Conservation (phyloP, 2,113 vertebrate genomes). For the Sterna hirundo region DNA sequence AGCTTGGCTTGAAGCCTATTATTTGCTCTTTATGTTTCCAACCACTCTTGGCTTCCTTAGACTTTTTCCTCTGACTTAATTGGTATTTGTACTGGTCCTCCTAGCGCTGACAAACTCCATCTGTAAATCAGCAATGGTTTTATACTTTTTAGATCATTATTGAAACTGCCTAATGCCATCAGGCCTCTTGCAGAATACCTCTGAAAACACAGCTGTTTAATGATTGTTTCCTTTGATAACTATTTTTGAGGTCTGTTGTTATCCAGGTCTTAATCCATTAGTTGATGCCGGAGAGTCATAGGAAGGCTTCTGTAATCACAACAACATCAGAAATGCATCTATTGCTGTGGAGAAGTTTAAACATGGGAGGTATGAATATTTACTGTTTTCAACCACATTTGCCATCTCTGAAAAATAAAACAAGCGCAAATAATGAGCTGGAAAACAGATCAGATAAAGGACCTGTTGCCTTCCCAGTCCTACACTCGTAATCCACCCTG, state of each 20-base stretch:
- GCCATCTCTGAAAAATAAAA: background rate
- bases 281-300: background rate
- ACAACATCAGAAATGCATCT: background rate
- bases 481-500: background rate
- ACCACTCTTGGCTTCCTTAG: constrained; percentile 45
- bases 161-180: constrained; percentile 15
- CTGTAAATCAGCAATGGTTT: constrained; percentile 45
- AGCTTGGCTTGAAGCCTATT: constrained; percentile 49
- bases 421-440: background rate
- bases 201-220: constrained; percentile 42
- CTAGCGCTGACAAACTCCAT: constrained; percentile 42
- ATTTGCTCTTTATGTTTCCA: constrained; percentile 60
- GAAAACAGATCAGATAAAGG: background rate
- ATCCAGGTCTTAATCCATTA: background rate
- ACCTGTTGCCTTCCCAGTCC: background rate
- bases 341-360: background rate
- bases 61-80: constrained; percentile 61
- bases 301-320: constrained; percentile 4
- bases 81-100: constrained; percentile 52
- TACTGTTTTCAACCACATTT: background rate
- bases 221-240: constrained; percentile 18
- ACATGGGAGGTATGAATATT: background rate
- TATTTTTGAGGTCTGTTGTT: constrained; percentile 24
- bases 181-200: constrained; percentile 21
- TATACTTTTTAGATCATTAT: constrained; percentile 21